Evolutionary conservation across 2,888 invertebrate species (phyloP).

Genomic region (Machimus atricapillus): DNA sequence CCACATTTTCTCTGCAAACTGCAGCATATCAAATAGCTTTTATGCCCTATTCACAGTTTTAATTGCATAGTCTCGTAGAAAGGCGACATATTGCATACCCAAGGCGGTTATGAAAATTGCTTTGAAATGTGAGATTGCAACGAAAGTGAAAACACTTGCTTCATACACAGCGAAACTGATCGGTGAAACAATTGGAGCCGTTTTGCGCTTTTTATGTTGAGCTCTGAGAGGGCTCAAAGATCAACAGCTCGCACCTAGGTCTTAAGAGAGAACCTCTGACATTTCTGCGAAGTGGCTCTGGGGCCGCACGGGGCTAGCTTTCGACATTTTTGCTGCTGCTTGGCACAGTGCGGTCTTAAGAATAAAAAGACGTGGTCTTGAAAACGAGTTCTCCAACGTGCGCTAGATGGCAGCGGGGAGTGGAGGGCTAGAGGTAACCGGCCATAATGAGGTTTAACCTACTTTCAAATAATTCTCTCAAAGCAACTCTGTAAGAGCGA

Average conservation of each 20-base stretch:
- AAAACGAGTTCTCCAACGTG: conserved; percentile 27
- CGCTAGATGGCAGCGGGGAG: not conserved
- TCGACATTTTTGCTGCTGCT: conserved; percentile 3
- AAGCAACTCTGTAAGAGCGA: conserved; percentile 8
- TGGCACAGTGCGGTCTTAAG: not conserved
- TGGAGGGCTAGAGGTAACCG: not conserved
- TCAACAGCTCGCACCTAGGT: not conserved
- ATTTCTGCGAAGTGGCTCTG: not conserved
- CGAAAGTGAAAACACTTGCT: conserved; percentile 23
- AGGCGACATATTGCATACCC: not conserved
- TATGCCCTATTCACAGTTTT: not conserved
- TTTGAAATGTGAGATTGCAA: not conserved
- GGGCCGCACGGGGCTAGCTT: not conserved
- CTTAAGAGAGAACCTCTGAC: conserved; percentile 6
- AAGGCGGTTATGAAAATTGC: conserved; percentile 2
- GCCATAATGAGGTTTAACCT: conserved; percentile 30
- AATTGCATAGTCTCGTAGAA: not conserved
- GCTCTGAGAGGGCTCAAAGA: conserved; percentile 2
- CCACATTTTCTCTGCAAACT: not conserved
- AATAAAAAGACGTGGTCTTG: conserved; percentile 33
- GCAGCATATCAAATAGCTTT: not conserved
- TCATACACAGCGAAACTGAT: not conserved
- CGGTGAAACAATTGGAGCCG: not conserved
- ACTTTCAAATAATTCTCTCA: conserved; percentile 34
- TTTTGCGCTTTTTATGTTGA: not conserved